phyloP scores from a whole-genome alignment of 2,113 vertebrate genomes.

The Pygoscelis antarcticus region DNA sequence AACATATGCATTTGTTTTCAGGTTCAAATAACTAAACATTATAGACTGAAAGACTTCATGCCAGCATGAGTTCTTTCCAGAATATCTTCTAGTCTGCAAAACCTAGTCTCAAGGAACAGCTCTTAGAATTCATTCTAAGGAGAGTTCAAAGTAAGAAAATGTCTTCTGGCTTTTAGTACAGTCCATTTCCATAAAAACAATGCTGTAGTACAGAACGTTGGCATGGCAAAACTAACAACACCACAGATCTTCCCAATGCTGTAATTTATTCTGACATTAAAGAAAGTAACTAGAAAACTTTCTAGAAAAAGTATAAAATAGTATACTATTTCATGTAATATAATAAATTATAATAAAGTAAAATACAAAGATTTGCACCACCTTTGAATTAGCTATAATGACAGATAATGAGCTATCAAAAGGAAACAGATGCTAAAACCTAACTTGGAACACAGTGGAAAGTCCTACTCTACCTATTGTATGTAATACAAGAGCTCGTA shows the following conservation, averaged over 20 bases:
- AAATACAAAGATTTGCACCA: background rate
- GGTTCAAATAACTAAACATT: background rate
- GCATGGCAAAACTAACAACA: background rate
- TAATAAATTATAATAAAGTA: background rate
- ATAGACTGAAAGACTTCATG: background rate
- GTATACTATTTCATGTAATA: background rate
- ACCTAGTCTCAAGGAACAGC: background rate
- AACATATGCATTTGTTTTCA: background rate
- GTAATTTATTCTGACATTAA: background rate
- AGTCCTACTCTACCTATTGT: background rate
- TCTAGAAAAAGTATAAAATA: background rate
- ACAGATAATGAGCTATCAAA: background rate
- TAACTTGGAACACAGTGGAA: background rate
- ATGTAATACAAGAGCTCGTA: background rate
- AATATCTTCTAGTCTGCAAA: background rate
- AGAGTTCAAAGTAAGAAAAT: background rate
- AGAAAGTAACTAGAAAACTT: background rate
- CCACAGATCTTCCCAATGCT: background rate
- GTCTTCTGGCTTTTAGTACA: background rate
- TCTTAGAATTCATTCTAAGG: background rate
- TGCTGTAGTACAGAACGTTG: background rate
- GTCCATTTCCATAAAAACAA: background rate
- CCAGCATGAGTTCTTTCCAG: background rate
- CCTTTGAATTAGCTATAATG: background rate
- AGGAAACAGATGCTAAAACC: background rate